Evolutionary conservation across 1,140 invertebrate species (phyloP), one percentile per base, ranked within the genome.

Genomic region (Tetraneura akinire): DNA sequence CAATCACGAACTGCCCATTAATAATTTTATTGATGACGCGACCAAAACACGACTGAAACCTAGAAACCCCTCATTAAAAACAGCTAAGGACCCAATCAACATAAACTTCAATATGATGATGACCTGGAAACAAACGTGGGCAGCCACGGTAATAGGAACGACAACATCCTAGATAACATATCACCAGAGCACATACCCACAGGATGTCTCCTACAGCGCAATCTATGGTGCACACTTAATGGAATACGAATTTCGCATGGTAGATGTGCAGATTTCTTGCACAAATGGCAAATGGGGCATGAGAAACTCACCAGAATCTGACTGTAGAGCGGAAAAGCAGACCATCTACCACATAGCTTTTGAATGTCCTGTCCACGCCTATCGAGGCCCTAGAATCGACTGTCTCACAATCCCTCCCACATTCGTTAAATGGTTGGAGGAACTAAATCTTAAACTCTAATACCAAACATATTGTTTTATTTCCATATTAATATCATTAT

Each of bases 11-110:
- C 10, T 64, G 62, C 62, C 29, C 32, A 64, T 42, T 64, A 9
- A 42, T 64, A 4, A 64, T 64, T 64, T 29, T 64, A 64, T 64
- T 32, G 23, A 64, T n/a, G 14, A 64, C 18, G 32, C 1, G 29
- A 64, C 62, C 62, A 64, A 64, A 64, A 64, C 29, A 37, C 62
- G 74, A 78, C 37, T 78, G 26, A 47, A 51, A 37, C 11, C 74
- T 29, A 60, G 74, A 64, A n/a, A n/a, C n/a, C n/a, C n/a, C n/a
- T n/a, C n/a, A n/a, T n/a, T n/a, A n/a, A n/a, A n/a, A n/a, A n/a
- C 11, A 64, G 62, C 62, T 42, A 64, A 37, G 62, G 5, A 42
- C 62, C 29, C 37, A 64, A 64, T 64, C 11, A 37, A 64, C 13
- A 37, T 13, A 64, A 64, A 64, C 62, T 42, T 29, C 62, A 29